Conservation (phyloP, 2,797 vertebrate genomes). For the Enteromius mattozi region DNA sequence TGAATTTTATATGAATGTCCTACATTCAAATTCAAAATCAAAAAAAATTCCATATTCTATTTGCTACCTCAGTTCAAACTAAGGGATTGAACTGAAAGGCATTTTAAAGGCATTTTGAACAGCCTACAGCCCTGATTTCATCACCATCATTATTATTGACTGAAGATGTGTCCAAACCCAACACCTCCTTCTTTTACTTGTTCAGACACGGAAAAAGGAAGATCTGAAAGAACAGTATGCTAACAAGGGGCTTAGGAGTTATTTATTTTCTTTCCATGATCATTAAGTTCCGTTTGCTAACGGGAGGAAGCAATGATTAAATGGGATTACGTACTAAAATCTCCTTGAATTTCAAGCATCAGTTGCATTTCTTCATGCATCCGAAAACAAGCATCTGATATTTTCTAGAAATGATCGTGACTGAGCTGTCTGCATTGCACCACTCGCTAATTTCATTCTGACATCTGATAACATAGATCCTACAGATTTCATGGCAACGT, state of each 20-base stretch:
- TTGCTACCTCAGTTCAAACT: conserved; percentile 16
- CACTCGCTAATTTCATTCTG: conserved; percentile 48
- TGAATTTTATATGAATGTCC: neutral
- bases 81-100: conserved; percentile 54
- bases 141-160: conserved; percentile 42
- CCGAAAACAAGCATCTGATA: conserved; percentile 27
- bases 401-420: conserved; percentile 21
- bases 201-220: neutral
- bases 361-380: conserved; percentile 30
- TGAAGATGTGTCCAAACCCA: conserved; percentile 16
- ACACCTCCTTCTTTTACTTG: conserved; percentile 8
- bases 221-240: conserved; percentile 26
- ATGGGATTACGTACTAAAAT: conserved; percentile 49
- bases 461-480: conserved; percentile 61
- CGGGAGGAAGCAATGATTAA: conserved; percentile 49
- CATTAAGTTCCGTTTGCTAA: conserved; percentile 47
- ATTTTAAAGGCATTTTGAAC: conserved; percentile 21
- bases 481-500: conserved; percentile 58
- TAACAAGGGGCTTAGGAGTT: conserved; percentile 31
- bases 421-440: conserved; percentile 38
- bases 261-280: conserved; percentile 44
- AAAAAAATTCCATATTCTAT: neutral
- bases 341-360: conserved; percentile 32
- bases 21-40: neutral
- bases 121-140: conserved; percentile 25